Base-by-base conservation (phyloP, 2,888 invertebrate species). In the Amphiduros pacificus region DNA sequence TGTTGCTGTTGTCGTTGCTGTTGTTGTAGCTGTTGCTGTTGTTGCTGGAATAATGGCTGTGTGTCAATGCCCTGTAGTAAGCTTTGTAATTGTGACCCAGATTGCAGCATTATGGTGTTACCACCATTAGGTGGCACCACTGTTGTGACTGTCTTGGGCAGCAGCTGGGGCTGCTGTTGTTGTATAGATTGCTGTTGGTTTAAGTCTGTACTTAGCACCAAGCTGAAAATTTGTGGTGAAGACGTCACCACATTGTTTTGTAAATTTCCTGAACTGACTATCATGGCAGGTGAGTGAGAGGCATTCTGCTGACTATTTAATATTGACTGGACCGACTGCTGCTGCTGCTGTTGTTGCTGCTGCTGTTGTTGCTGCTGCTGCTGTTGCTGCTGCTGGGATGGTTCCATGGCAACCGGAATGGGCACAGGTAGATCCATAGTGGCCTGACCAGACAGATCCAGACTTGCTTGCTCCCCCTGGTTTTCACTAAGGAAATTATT, bases 331-430 rank as follows among this genome's bases (percentile, higher is more conserved):
- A 14, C 2, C 2, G 49, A 49, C 49, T 49, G 49, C 49, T 49
- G 54, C 55, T 41, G 40, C 50, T 63, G 57, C 41, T 61, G 62
- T 26, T 62, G 60, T 36, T 55, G 52, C 57, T 65, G 62, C 36
- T 28, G 55, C 40, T 65, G 62, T 48, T 56, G 62, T 36, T 61
- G 63, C 24, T 53, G 60, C 36, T 41, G 62, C 28, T 58, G 57
- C 20, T 44, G 58, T 27, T 55, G 63, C 27, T 65, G 62, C 24
- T 59, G 32, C 44, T 32, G 36, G 20, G 31, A 6, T 2, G 53
- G 31, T 3, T 6, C 31, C n/a, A n/a, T n/a, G n/a, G n/a, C n/a
- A n/a, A n/a, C n/a, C n/a, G n/a, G n/a, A n/a, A n/a, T n/a, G n/a
- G n/a, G n/a, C n/a, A n/a, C n/a, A n/a, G n/a, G n/a, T n/a, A n/a